phyloP scores from a whole-genome alignment of 2,113 vertebrate genomes.

The Erythrolamprus reginae region DNA sequence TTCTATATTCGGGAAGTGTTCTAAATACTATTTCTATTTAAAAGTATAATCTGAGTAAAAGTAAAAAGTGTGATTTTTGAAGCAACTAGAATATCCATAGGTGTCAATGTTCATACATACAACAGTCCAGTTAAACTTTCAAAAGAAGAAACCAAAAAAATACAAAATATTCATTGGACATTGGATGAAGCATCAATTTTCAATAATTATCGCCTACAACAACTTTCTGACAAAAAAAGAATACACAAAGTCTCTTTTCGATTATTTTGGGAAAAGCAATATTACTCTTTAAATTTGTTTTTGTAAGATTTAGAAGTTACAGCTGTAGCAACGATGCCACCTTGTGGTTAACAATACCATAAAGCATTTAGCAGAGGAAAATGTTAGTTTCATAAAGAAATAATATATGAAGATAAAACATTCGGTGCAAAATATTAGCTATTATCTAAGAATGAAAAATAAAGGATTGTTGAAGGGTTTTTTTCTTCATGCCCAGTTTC shows the following conservation, averaged over 20 bases:
- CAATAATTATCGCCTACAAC: background rate
- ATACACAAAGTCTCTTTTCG: background rate
- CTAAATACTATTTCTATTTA: background rate
- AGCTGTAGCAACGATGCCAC: slow-evolving; percentile 16
- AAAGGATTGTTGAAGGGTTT: background rate
- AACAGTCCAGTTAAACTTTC: background rate
- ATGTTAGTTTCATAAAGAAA: background rate
- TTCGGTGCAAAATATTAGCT: background rate
- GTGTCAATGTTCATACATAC: background rate
- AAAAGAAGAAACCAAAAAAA: background rate
- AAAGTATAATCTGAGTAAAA: background rate
- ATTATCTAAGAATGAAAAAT: background rate
- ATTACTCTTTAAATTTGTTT: background rate
- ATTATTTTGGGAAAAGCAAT: background rate
- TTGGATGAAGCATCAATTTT: background rate
- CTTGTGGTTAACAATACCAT: slow-evolving; percentile 6
- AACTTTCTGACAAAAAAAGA: background rate
- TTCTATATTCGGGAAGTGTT: background rate
- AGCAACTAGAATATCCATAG: background rate
- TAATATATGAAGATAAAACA: background rate
- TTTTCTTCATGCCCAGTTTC: background rate
- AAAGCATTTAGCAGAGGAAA: background rate
- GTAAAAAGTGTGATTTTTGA: too few relatives aligned
- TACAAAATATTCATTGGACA: background rate
- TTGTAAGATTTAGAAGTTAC: background rate